phyloP scores from a whole-genome alignment of 1,140 invertebrate genomes.

The Trichonephila clavata region DNA sequence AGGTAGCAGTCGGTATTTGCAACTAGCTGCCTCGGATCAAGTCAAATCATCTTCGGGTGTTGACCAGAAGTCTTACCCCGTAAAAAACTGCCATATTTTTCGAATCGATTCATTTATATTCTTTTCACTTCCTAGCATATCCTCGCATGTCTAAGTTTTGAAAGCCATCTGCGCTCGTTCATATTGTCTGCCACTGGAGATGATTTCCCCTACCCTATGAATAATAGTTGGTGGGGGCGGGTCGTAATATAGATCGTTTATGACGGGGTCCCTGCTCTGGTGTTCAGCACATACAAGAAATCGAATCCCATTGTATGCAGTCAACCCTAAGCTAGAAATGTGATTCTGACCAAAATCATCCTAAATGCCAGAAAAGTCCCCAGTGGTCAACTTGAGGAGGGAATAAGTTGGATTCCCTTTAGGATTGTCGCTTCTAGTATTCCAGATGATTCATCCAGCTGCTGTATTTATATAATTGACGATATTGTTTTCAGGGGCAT shows the following conservation, averaged over 20 bases:
- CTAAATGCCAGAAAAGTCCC: conserved; percentile 51
- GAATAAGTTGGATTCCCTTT: conserved; percentile 19
- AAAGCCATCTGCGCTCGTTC: conserved; percentile 63
- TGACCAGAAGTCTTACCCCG: not conserved
- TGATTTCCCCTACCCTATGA: conserved; percentile 60
- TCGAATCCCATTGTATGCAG: conserved; percentile 55
- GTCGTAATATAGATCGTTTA: conserved; percentile 40
- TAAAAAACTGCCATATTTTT: not conserved
- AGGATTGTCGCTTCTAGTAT: conserved; percentile 27
- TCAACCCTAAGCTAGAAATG: not conserved
- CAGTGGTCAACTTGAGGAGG: conserved; percentile 51
- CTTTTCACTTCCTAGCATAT: conserved; percentile 11
- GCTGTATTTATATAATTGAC: conserved; percentile 16
- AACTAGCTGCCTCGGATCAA: not conserved
- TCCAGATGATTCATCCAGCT: conserved; percentile 34
- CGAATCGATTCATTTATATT: conserved; percentile 8
- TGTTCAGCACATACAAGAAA: conserved; percentile 37
- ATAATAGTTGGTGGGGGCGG: conserved; percentile 65
- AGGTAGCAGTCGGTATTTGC: not conserved
- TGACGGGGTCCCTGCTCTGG: not conserved
- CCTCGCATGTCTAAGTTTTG: conserved; percentile 20
- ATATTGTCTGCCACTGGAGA: conserved; percentile 57
- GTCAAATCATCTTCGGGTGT: not conserved
- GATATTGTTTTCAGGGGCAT: conserved; percentile 15
- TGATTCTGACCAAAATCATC: not conserved